Base-by-base conservation (phyloP, 2,888 invertebrate genomes). In the Lepidochitona cinerea region DNA sequence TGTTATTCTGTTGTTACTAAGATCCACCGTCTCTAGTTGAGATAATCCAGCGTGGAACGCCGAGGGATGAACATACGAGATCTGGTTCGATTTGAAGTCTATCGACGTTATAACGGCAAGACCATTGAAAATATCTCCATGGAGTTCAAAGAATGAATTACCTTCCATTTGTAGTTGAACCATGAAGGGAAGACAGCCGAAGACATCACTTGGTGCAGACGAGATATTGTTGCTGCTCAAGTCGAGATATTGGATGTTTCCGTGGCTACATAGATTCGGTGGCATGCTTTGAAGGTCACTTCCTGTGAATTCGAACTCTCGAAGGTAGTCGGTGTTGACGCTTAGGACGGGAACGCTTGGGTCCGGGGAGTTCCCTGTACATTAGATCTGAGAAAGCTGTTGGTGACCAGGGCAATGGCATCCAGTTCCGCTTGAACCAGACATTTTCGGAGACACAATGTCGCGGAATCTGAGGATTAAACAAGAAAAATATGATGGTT, bases 221-320 rank as follows among this genome's bases (percentile, higher is more conserved):
- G 66, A 37, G 3, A 66, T 66, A n/a, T 66, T 35, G n/a, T 66
- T 66, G 37, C 37, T 66, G 37, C 66, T 66, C 12, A 66, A 26
- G 9, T 66, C 66, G 4, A 66, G 35, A 66, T 66, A 37, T 26
- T 66, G 66, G 29, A 66, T 66, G 66, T 66, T 23, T 3, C n/a
- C 26, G 14, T 66, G 26, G 4, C 18, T 66, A 37, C 66, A 66
- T 26, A 66, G 7, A 36, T 66, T 66, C 23, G 37, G 5, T 14
- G 66, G 66, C 37, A 66, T n/a, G 14, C 14, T 1, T 4, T 35
- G 18, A 23, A 66, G 37, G 14, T 35, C 7, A 35, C 66, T 66
- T 6, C 66, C 66, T n/a, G 66, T 66, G n/a, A 66, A 66, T 36
- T 66, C 37, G 37, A 66, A 37, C 29, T 66, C 66, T 35, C 37